phyloP scores from a whole-genome alignment of 2,797 vertebrate genomes.

The Hypotaenidia okinawae region DNA sequence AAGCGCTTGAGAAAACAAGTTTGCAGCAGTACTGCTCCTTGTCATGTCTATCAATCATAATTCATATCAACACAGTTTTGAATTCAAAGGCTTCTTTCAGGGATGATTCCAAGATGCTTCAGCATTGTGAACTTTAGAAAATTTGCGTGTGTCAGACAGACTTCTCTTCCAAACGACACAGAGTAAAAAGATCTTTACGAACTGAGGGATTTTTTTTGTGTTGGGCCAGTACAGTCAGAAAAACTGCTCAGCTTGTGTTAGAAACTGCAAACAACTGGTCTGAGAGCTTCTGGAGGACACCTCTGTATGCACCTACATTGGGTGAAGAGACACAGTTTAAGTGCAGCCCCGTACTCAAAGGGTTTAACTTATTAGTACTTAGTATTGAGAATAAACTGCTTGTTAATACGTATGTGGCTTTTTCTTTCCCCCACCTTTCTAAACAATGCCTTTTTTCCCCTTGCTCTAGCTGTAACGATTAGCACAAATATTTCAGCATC shows the following conservation, averaged over 20 bases:
- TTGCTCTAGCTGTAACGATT: neutral
- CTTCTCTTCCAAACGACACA: neutral
- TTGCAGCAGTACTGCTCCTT: conserved; percentile 12
- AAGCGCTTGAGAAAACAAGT: conserved; percentile 57
- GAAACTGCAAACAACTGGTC: neutral
- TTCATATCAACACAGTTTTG: neutral
- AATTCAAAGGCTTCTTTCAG: conserved; percentile 38
- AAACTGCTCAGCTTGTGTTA: neutral
- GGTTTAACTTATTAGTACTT: neutral
- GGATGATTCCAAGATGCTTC: neutral
- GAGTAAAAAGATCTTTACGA: neutral
- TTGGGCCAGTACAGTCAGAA: neutral
- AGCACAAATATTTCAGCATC: neutral
- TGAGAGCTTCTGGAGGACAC: neutral
- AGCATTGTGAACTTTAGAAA: neutral
- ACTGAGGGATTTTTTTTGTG: neutral
- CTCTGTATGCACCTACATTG: neutral
- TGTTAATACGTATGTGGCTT: neutral
- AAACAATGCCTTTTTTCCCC: neutral
- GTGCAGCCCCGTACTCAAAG: neutral
- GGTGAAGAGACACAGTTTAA: neutral
- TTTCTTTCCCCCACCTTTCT: neutral
- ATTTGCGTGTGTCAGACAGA: neutral
- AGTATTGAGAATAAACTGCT: neutral
- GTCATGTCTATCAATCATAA: conserved; percentile 3